A percentile compares a stretch with the other conserved stretches of the same genome.
Conservation (phyloP, 64 coral and sea anemone genomes). For the Montipora foliosa region DNA sequence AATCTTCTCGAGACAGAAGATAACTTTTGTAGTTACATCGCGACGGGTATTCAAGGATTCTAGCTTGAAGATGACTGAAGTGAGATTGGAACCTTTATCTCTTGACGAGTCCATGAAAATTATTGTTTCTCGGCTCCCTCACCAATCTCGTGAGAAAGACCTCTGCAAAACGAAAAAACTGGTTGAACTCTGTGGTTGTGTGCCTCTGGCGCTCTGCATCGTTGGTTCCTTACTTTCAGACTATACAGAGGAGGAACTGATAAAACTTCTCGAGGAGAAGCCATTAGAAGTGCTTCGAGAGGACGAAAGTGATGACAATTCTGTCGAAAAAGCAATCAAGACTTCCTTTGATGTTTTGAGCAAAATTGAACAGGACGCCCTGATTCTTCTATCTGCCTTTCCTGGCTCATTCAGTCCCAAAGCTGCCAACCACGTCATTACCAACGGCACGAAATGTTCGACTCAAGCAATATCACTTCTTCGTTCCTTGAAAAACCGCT, state of each 20-base stretch:
- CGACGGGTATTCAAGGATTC: no score
- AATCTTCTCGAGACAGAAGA: no score
- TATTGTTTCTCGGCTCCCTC: no score
- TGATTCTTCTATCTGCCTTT: conserved; percentile 15
- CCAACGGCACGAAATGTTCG: neutral
- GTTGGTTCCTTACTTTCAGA: conserved; percentile 16
- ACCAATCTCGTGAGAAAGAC: neutral
- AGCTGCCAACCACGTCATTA: neutral
- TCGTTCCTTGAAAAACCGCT: conserved; percentile 34
- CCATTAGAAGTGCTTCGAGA: conserved; percentile 38
- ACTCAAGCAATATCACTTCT: neutral
- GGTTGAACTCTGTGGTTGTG: conserved; percentile 47
- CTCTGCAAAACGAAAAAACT: neutral
- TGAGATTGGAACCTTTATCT: no score
- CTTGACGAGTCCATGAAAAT: neutral
- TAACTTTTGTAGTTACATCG: no score
- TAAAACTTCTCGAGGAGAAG: neutral
- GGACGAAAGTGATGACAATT: conserved; percentile 1
- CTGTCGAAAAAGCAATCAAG: conserved; percentile 49
- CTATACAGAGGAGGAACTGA: conserved; percentile 2
- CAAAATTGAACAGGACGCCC: neutral
- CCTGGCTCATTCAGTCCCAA: neutral
- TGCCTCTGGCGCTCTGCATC: conserved; percentile 27
- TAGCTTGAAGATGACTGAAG: no score
- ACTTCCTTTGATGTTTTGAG: conserved; percentile 30